Base-by-base conservation (phyloP, 2,888 invertebrate genomes). In the Ceriagrion tenellum region DNA sequence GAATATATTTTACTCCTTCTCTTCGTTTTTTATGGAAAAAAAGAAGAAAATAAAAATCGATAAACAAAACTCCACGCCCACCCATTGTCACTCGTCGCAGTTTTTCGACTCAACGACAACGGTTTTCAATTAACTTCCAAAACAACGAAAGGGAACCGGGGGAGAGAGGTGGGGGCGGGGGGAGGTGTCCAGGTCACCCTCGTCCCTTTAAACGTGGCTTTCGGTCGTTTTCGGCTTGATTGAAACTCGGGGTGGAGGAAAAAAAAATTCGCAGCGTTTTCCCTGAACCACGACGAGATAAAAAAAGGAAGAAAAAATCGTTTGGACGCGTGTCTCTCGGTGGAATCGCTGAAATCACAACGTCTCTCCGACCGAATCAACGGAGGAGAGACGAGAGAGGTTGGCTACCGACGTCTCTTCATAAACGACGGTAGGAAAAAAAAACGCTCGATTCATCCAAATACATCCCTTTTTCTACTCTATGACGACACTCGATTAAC, bases 71-170 rank as follows among this genome's bases (percentile, higher is more conserved):
- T n/a, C 35, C 35, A n/a, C 13, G 2, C 30, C n/a, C n/a, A 30
- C 69, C 69, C 23, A 20, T 10, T 26, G 30, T 81, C 81, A 35
- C 81, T 35, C n/a, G 13, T 16, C 35, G 35, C 81, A 26, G 35
- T 81, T 81, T 81, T 81, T 81, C 81, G 18, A 26, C 13, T 35
- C 30, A 47, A 47, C 47, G 8, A 81, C 81, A 35, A 35, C 30
- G 35, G 81, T 81, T 81, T 81, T 81, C 81, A 81, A 81, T 81
- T 35, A 81, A 35, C 81, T 81, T 81, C 35, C 30, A 35, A 81
- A 81, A 81, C 35, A 81, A 30, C 35, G 35, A n/a, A 12, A 18
- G 81, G 35, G 81, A 16, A 30, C 0, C 35, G 35, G 4, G 47
- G 4, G 47, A 8, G 2, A 47, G 47, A 47, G 47, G 47, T 4